phyloP scores from a whole-genome alignment of 2,113 vertebrate species.

The Erythrolamprus reginae region DNA sequence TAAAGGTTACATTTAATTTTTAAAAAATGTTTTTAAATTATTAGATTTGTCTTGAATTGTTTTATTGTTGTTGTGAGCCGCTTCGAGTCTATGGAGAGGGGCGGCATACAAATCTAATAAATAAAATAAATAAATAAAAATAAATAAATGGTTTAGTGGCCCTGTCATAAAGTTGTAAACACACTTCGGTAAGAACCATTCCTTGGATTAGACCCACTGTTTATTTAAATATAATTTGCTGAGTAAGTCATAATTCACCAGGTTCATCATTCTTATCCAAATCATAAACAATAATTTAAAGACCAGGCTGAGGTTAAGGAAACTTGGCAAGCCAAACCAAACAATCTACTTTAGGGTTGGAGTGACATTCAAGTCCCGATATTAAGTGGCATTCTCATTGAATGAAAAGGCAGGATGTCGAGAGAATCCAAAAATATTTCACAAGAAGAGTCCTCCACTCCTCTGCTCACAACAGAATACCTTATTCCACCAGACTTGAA shows the following conservation, averaged over 20 bases:
- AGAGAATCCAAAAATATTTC: no score
- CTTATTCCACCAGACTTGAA: no score
- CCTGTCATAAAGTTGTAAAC: not conserved
- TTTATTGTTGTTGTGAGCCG: no score
- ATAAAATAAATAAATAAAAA: no score
- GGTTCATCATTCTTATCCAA: not conserved
- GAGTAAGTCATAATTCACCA: not conserved
- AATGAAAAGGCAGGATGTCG: not conserved
- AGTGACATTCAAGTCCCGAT: not conserved
- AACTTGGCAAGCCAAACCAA: not conserved
- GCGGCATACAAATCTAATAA: no score
- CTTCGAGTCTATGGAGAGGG: no score
- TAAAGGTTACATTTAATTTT: not conserved
- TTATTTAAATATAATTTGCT: not conserved
- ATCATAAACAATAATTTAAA: not conserved
- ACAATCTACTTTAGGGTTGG: not conserved
- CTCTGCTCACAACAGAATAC: no score
- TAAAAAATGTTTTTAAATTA: no score
- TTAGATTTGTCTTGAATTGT: no score
- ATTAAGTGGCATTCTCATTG: not conserved
- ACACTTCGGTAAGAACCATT: not conserved
- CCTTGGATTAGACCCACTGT: not conserved
- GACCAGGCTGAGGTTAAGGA: not conserved
- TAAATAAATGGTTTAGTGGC: not conserved
- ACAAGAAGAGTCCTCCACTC: no score